phyloP scores from a whole-genome alignment of 2,888 invertebrate genomes.

The Oligia latruncula region DNA sequence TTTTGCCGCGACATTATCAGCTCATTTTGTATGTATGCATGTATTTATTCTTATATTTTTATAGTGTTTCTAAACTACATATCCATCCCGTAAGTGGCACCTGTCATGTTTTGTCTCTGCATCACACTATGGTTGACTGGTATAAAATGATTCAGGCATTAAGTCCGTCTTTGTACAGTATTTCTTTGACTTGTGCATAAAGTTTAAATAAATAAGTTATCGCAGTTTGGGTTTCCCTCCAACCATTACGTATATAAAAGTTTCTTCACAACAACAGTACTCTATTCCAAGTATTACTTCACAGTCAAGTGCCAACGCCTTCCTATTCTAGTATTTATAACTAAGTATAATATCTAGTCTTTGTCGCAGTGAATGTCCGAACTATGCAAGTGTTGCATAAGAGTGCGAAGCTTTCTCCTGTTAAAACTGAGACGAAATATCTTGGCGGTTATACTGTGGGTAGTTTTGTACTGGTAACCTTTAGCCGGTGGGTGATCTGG shows the following conservation, averaged over 20 bases:
- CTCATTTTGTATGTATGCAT: no score
- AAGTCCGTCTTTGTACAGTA: no score
- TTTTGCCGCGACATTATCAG: not conserved
- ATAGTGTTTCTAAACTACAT: no score
- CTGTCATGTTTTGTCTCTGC: no score
- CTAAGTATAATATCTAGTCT: conserved; percentile 16
- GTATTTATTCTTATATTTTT: no score
- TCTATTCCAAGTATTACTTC: conserved; percentile 28
- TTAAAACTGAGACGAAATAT: not conserved
- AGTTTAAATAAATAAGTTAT: not conserved
- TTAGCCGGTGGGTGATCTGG: not conserved
- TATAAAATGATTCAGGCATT: no score
- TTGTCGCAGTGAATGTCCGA: conserved; percentile 46
- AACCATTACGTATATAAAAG: conserved; percentile 7
- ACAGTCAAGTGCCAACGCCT: conserved; percentile 20
- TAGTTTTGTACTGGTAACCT: conserved; percentile 21
- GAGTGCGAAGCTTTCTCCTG: conserved; percentile 40
- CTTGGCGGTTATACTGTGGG: conserved; percentile 1
- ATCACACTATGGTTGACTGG: no score
- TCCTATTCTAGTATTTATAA: conserved; percentile 4
- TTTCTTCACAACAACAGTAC: not conserved
- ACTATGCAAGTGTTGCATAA: conserved; percentile 45
- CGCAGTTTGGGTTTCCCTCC: not conserved
- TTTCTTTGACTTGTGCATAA: no score
- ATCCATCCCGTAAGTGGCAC: no score